phyloP scores from a whole-genome alignment of 2,888 invertebrate species.

The Scaptomyza cyrtandrae region DNA sequence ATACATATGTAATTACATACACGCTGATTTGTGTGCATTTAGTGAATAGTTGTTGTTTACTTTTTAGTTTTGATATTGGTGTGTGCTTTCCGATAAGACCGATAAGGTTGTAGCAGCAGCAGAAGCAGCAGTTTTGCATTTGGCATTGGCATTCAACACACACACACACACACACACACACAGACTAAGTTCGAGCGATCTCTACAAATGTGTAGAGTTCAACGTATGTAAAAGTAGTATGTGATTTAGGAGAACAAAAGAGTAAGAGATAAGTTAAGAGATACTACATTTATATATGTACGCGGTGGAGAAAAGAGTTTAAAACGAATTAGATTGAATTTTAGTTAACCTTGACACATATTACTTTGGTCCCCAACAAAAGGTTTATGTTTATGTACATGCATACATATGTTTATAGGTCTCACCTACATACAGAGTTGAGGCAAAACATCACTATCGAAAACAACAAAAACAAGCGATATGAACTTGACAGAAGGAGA shows the following conservation, averaged over 20 bases:
- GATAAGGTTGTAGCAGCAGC: conserved; percentile 37
- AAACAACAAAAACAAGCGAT: conserved; percentile 21
- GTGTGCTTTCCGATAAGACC: conserved; percentile 13
- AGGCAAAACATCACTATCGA: conserved; percentile 1
- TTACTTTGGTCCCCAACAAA: background rate
- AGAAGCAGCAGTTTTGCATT: conserved; percentile 39
- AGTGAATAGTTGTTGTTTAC: conserved; percentile 21
- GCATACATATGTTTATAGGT: too few species aligned
- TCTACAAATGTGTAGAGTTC: conserved; percentile 3
- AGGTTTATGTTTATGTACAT: background rate
- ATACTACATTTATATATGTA: too few species aligned
- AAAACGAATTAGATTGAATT: background rate
- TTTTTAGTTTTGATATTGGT: background rate
- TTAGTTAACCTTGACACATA: conserved; percentile 16
- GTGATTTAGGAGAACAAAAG: background rate
- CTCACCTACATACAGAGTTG: conserved; percentile 16
- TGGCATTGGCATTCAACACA: conserved; percentile 52
- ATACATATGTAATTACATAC: background rate
- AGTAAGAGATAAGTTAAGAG: background rate
- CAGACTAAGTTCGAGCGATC: background rate
- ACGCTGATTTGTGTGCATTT: background rate
- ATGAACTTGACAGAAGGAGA: conserved; percentile 29
- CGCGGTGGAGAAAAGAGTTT: too few species aligned
- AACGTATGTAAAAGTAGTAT: background rate
- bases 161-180: background rate